Evolutionary conservation across 2,113 vertebrate genomes (phyloP), one percentile per base, ranked within the genome.

Genomic region (Atherinomorus stipes): DNA sequence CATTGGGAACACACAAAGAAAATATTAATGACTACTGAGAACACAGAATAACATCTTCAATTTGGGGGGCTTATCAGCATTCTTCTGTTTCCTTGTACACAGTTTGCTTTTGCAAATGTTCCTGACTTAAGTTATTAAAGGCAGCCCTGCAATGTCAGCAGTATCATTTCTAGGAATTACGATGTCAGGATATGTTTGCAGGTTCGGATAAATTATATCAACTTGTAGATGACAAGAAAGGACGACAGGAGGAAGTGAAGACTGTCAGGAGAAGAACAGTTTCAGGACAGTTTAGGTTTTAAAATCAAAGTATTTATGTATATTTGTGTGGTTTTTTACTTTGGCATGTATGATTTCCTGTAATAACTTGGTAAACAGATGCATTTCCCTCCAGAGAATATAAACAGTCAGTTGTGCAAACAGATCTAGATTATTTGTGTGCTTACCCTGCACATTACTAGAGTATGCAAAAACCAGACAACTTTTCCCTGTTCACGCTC

Each of bases 331-430:
- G 60, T 47, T 65, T 81, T 78, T 59, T 28, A 80, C 62, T 79
- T 53, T 58, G 71, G 47, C 76, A 71, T 84, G 74, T 76, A 83
- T 80, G 25, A 80, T 85, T 76, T 74, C 66, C 47, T 57, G 65
- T 85, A 75, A 26, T 34, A 57, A 58, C 26, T 42, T 69, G 57
- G 82, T 70, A 76, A 57, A 70, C 78, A 70, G 71, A 74, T 80
- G 52, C 23, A 52, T 76, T 87, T 82, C 56, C 65, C 26, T 18
- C 68, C 59, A 50, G 34, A 74, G 57, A 76, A 68, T 50, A 65
- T 81, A 82, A 84, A 85, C 74, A 83, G 51, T 51, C 66, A 56
- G 54, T 67, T 82, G 73, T 65, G 62, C 52, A 72, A 64, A 82
- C 83, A 78, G 65, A 77, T 76, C 42, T 19, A 51, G 53, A 79